Evolutionary conservation across 2,797 vertebrate genomes (phyloP).

Genomic region (Lepus oiostolus): DNA sequence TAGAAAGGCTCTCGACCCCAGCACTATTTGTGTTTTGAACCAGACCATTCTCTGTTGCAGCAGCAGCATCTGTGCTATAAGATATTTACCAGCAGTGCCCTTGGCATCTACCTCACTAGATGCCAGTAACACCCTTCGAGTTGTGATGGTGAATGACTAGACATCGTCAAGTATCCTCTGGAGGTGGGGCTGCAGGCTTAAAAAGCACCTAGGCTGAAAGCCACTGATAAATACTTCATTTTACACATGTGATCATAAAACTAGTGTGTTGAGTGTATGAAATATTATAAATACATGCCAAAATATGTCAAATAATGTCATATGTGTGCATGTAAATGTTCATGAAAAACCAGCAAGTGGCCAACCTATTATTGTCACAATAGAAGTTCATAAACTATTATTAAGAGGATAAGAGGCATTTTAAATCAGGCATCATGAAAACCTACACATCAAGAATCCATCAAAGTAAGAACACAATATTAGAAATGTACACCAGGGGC

Average conservation of each 20-base stretch:
- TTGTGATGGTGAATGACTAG: not conserved
- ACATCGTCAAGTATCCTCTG: not conserved
- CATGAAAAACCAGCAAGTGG: slow-evolving; percentile 15
- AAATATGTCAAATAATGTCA: slow-evolving; percentile 36
- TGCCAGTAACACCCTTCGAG: not conserved
- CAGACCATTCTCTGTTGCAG: not conserved
- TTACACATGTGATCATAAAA: not conserved
- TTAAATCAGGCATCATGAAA: slow-evolving; percentile 34
- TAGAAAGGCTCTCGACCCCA: not conserved
- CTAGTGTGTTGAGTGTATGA: not conserved
- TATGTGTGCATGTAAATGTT: not conserved
- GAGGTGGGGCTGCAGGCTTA: accelerated
- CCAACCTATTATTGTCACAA: not conserved
- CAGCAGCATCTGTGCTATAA: not conserved
- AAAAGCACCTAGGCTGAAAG: not conserved
- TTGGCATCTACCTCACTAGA: not conserved
- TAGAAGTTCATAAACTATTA: slow-evolving; percentile 17
- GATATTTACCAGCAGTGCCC: not conserved
- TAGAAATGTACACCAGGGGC: not conserved
- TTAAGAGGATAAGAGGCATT: not conserved
- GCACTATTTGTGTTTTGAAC: not conserved
- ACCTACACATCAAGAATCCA: not conserved
- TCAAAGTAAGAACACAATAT: not conserved
- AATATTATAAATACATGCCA: not conserved
- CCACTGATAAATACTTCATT: not conserved